These are phyloP conservation scores for Misgurnus anguillicaudatus DNA, from an alignment of 2,113 vertebrate species.

Conservation along the genomic window DNA sequence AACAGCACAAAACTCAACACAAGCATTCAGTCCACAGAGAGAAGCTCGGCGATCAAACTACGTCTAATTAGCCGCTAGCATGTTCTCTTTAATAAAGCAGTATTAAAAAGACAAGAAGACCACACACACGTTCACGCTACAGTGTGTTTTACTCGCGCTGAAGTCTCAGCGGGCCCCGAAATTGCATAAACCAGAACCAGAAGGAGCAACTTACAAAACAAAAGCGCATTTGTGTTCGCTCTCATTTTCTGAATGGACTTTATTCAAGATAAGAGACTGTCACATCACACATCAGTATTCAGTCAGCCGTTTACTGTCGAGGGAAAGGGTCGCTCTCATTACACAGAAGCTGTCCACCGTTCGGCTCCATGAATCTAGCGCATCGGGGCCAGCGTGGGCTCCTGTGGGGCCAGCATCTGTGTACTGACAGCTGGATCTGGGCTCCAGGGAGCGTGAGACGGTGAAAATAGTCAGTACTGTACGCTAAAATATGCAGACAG, in stretches of 20 bases:
- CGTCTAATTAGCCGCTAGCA: conserved; percentile 44
- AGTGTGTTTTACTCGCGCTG: conserved; percentile 2
- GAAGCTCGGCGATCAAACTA: neutral
- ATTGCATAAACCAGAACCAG: neutral
- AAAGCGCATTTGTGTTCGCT: conserved; percentile 2
- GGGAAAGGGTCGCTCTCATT: conserved; percentile 5
- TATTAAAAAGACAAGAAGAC: conserved; percentile 32
- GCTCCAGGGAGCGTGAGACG: conserved; percentile 19
- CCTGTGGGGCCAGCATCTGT: conserved; percentile 37
- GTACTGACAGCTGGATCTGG: conserved; percentile 38
- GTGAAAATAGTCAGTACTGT: neutral
- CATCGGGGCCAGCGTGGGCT: neutral
- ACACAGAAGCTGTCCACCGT: conserved; percentile 25
- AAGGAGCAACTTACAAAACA: conserved; percentile 9
- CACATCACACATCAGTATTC: conserved; percentile 19
- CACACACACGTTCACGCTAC: conserved; percentile 29
- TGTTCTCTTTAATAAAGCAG: conserved; percentile 49
- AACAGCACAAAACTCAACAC: conserved; percentile 33
- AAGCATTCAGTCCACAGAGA: conserved; percentile 41
- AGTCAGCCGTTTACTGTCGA: conserved; percentile 28
- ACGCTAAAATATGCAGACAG: neutral
- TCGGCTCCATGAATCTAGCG: conserved; percentile 6
- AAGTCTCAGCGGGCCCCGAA: conserved; percentile 10
- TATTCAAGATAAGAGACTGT: neutral
- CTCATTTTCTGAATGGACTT: neutral